phyloP scores from a whole-genome alignment of 2,113 vertebrate genomes.

The Thymallus thymallus region DNA sequence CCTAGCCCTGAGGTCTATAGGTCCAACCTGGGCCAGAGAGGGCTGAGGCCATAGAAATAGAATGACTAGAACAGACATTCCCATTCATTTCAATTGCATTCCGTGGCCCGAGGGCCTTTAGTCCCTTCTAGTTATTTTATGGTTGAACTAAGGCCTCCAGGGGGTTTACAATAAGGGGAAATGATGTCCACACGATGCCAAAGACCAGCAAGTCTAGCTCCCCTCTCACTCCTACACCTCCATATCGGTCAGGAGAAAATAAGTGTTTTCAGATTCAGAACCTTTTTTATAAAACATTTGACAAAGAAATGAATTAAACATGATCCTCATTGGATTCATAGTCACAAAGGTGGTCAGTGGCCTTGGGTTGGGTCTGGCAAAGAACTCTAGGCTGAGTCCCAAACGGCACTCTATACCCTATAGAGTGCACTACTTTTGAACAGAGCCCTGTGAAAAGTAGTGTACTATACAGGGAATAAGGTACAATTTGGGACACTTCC shows the following conservation, averaged over 20 bases:
- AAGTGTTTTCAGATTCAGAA: constrained; percentile 39
- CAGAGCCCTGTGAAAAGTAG: too few relatives aligned
- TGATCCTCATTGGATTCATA: constrained; percentile 51
- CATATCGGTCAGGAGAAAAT: constrained; percentile 48
- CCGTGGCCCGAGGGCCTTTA: constrained; percentile 5
- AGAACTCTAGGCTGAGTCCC: constrained; percentile 10
- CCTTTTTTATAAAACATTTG: constrained; percentile 30
- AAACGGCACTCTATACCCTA: too few relatives aligned
- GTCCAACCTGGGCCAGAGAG: background rate
- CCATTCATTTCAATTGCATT: too few relatives aligned
- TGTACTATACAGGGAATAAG: too few relatives aligned
- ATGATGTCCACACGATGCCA: constrained; percentile 51
- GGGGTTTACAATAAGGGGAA: constrained; percentile 48
- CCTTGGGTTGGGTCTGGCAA: constrained; percentile 30
- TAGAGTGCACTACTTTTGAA: too few relatives aligned
- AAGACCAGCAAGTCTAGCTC: constrained; percentile 31
- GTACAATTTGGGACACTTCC: too few relatives aligned
- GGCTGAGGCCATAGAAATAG: background rate
- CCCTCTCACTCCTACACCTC: constrained; percentile 61
- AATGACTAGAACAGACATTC: too few relatives aligned
- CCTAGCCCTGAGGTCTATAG: background rate
- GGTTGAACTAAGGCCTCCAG: constrained; percentile 9
- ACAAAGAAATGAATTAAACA: constrained; percentile 57
- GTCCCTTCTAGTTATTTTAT: too few relatives aligned
- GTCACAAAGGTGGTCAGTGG: constrained; percentile 43